phyloP scores from a whole-genome alignment of 2,113 vertebrate genomes.

The Sciurus niger region DNA sequence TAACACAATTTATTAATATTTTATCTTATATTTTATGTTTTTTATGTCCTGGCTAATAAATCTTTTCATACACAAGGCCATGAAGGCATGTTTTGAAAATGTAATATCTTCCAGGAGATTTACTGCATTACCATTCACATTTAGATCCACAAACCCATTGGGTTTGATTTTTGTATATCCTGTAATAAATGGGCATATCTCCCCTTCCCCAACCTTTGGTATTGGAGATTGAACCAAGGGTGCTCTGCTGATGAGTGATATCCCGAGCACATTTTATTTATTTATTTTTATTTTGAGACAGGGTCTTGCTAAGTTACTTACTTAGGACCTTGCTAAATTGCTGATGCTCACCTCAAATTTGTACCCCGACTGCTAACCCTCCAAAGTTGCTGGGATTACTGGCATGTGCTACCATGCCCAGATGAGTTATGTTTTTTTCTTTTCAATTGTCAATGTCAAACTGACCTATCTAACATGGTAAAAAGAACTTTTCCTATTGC shows the following conservation, averaged over 20 bases:
- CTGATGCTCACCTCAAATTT: too few relatives aligned
- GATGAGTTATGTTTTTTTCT: too few relatives aligned
- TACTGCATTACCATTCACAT: neutral
- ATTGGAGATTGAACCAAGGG: too few relatives aligned
- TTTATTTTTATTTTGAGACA: too few relatives aligned
- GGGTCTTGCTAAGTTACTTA: too few relatives aligned
- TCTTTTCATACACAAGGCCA: neutral
- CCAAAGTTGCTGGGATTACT: too few relatives aligned
- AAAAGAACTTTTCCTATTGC: neutral
- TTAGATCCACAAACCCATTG: neutral
- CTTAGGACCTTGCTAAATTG: too few relatives aligned
- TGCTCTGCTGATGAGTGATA: too few relatives aligned
- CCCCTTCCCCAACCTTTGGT: neutral
- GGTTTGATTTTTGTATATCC: neutral
- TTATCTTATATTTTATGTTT: neutral
- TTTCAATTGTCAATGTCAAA: neutral
- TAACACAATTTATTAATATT: constrained; percentile 15
- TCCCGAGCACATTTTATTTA: too few relatives aligned
- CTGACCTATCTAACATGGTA: neutral
- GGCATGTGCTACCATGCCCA: too few relatives aligned
- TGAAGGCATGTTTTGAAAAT: neutral
- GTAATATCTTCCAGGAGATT: neutral
- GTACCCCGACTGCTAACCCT: too few relatives aligned
- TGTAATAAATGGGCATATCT: neutral
- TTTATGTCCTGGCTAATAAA: neutral